Percentiles rank a stretch among this genome's conserved stretches.
Evolutionary conservation across 2,113 vertebrate species (phyloP).

Genomic region (Prionailurus bengalensis): DNA sequence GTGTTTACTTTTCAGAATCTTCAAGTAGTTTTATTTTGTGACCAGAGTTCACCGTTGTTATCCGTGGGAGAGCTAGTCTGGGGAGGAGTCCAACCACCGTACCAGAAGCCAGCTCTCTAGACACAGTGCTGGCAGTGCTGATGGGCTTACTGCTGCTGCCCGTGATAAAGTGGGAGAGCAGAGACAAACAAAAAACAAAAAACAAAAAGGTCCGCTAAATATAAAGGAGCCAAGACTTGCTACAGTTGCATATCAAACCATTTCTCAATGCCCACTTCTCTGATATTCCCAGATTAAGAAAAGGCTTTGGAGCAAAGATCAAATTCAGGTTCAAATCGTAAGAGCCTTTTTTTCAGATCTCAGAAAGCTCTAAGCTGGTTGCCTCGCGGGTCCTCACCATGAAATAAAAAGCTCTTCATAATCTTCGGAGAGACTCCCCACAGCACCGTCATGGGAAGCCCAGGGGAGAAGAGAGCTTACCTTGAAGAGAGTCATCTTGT

Average conservation of each 20-base stretch:
- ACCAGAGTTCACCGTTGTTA: neutral
- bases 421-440: neutral
- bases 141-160: neutral
- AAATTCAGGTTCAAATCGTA: neutral
- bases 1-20: neutral
- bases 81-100: neutral
- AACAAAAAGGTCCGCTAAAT: neutral
- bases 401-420: neutral
- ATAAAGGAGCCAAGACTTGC: neutral
- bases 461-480: no score
- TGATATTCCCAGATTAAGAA: neutral
- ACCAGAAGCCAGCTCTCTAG: neutral
- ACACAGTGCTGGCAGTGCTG: neutral
- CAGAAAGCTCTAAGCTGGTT: neutral
- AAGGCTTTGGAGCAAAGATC: neutral
- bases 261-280: neutral
- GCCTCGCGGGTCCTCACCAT: neutral
- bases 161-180: neutral
- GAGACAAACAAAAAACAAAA: neutral
- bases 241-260: neutral
- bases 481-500: neutral
- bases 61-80: neutral
- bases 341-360: neutral
- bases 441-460: neutral
- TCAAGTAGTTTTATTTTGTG: neutral